Evolutionary conservation across 2,888 invertebrate species (phyloP).

Genomic region (Biston betularia): DNA sequence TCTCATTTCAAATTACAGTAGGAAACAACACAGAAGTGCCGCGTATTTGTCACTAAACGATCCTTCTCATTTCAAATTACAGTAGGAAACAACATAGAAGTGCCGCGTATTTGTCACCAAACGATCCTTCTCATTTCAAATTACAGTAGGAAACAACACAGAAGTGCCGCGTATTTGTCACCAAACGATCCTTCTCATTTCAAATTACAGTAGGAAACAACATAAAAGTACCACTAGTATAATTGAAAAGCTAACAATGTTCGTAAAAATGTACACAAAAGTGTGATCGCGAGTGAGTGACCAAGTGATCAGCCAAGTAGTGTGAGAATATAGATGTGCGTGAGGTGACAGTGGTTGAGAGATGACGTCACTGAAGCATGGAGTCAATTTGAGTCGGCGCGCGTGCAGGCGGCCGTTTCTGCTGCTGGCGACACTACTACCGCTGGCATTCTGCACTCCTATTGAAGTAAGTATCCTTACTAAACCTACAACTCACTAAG

Average conservation of each 20-base stretch:
- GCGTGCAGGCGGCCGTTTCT: slow-evolving; percentile 86
- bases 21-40: too few species aligned
- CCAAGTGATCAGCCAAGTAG: slow-evolving; percentile 8
- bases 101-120: not conserved
- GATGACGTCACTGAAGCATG: slow-evolving; percentile 88
- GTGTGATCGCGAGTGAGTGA: slow-evolving; percentile 22
- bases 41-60: too few species aligned
- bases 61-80: too few species aligned
- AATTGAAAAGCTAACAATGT: slow-evolving; percentile 18
- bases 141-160: too few species aligned
- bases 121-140: too few species aligned
- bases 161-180: too few species aligned
- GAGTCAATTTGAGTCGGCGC: slow-evolving; percentile 89
- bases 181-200: too few species aligned
- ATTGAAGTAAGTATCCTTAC: slow-evolving; percentile 70
- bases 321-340: slow-evolving; percentile 54
- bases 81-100: not conserved
- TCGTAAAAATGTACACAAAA: slow-evolving; percentile 43
- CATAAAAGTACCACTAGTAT: slow-evolving; percentile 5
- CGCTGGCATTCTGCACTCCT: slow-evolving; percentile 60
- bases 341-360: slow-evolving; percentile 58
- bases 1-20: too few species aligned
- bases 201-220: not conserved
- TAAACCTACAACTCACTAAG: not conserved
- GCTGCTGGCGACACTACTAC: slow-evolving; percentile 59